Percentiles rank a stretch among this genome's conserved stretches.
phyloP scores from a whole-genome alignment of 1,140 invertebrate genomes.

The Eubasilissa regina region DNA sequence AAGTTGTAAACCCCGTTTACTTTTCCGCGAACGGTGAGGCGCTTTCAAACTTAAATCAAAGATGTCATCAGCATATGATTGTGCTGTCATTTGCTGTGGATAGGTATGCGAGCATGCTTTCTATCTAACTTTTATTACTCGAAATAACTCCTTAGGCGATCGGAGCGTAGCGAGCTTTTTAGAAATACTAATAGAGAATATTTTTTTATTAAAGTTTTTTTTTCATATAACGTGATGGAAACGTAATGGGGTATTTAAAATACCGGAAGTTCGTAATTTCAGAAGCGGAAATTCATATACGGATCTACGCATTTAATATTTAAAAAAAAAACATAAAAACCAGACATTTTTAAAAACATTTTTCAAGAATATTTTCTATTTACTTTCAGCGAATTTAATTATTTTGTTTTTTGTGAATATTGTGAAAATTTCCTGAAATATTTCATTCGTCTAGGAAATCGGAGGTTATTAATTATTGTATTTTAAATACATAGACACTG shows the following conservation, averaged over 20 bases:
- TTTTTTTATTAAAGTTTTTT: slow-evolving; percentile 19
- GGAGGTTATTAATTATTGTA: no score
- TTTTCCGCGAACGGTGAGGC: neutral
- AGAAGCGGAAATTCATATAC: neutral
- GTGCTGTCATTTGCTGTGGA: slow-evolving; percentile 37
- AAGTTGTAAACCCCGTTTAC: slow-evolving; percentile 10
- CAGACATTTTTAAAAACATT: neutral
- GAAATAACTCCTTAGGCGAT: slow-evolving; percentile 3
- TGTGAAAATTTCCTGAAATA: no score
- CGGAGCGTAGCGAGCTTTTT: neutral
- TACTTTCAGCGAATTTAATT: no score
- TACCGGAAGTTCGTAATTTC: neutral
- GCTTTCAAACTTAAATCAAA: slow-evolving; percentile 56
- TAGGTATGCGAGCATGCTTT: slow-evolving; percentile 12
- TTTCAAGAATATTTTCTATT: no score
- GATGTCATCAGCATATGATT: slow-evolving; percentile 55
- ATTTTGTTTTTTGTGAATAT: no score
- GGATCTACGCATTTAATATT: neutral
- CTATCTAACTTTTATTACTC: slow-evolving; percentile 36
- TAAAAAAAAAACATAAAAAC: no score
- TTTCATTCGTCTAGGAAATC: no score
- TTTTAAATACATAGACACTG: no score
- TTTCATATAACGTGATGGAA: slow-evolving; percentile 12
- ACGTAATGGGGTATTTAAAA: neutral
- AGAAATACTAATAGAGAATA: neutral